A percentile compares a stretch with the other conserved stretches of the same genome.
phyloP scores from a whole-genome alignment of 2,113 vertebrate genomes.

The Antigone vipio region DNA sequence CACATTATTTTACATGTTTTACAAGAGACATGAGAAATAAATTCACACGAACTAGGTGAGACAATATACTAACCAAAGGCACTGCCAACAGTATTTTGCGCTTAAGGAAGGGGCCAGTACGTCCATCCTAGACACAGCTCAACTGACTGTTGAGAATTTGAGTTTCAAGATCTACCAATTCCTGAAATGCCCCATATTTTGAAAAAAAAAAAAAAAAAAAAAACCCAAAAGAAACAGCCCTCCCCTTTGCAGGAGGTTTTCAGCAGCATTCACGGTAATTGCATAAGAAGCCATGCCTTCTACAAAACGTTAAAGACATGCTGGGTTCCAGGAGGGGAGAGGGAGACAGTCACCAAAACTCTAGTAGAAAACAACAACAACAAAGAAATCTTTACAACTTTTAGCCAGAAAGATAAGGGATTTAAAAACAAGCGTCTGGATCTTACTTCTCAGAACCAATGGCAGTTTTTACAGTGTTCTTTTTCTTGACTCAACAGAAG shows the following conservation, averaged over 20 bases:
- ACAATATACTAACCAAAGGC: constrained; percentile 67
- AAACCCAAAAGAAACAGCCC: constrained; percentile 28
- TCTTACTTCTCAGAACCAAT: background rate
- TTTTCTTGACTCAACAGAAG: background rate
- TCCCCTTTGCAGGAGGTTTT: constrained; percentile 47
- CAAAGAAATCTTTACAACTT: background rate
- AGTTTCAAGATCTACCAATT: background rate
- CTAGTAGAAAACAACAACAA: background rate
- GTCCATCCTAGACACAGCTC: background rate
- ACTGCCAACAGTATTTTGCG: constrained; percentile 65
- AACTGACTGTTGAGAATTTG: background rate
- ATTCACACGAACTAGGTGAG: constrained; percentile 22
- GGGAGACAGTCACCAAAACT: background rate
- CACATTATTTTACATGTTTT: constrained; percentile 65
- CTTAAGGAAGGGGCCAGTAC: background rate
- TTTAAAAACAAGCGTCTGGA: background rate
- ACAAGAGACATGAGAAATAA: constrained; percentile 52
- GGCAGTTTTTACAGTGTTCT: background rate
- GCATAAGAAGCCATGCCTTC: constrained; percentile 73
- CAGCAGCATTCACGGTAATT: constrained; percentile 75
- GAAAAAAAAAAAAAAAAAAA: background rate
- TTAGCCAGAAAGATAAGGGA: background rate
- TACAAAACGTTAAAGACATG: constrained; percentile 62
- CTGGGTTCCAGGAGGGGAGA: background rate
- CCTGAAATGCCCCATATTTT: background rate